Percentiles rank a stretch among this genome's conserved stretches.
These are phyloP conservation scores for Sinohyriopsis cumingii DNA, from an alignment of 2,888 invertebrate genomes.

Conservation along the genomic window DNA sequence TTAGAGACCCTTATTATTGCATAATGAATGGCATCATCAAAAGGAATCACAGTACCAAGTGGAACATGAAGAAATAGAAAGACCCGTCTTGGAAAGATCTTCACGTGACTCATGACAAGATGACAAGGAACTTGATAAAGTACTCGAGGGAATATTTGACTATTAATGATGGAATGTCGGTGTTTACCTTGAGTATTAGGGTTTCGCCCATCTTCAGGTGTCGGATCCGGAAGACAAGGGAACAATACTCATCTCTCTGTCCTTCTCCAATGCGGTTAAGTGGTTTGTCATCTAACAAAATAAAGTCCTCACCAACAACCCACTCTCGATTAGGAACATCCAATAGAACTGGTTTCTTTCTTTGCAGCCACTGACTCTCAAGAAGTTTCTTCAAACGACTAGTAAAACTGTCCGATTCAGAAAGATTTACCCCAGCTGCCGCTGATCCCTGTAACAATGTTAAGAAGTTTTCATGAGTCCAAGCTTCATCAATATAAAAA, in stretches of 20 bases:
- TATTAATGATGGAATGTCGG: background rate
- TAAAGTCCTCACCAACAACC: conserved; percentile 46
- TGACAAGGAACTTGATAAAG: too few relatives aligned
- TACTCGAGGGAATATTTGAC: background rate
- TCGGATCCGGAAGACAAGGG: conserved; percentile 35
- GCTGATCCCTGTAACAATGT: too few relatives aligned
- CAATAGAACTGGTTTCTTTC: conserved; percentile 12
- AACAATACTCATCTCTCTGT: conserved; percentile 26
- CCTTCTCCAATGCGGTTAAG: conserved; percentile 25
- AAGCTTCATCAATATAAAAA: too few relatives aligned
- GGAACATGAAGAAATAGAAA: too few relatives aligned
- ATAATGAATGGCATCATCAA: too few relatives aligned
- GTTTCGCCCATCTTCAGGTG: conserved; percentile 13
- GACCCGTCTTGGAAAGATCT: too few relatives aligned
- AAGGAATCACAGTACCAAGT: too few relatives aligned
- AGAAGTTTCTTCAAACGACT: conserved; percentile 6
- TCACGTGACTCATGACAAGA: too few relatives aligned
- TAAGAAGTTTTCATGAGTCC: too few relatives aligned
- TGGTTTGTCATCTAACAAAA: conserved; percentile 42
- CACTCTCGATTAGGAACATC: conserved; percentile 43
- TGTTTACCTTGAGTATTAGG: conserved; percentile 38
- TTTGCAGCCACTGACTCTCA: conserved; percentile 6
- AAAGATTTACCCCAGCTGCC: too few relatives aligned
- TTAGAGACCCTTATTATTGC: too few relatives aligned
- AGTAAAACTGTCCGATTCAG: too few relatives aligned